Conservation (phyloP, 2,888 invertebrate species). For the Ophion slaviceki region DNA sequence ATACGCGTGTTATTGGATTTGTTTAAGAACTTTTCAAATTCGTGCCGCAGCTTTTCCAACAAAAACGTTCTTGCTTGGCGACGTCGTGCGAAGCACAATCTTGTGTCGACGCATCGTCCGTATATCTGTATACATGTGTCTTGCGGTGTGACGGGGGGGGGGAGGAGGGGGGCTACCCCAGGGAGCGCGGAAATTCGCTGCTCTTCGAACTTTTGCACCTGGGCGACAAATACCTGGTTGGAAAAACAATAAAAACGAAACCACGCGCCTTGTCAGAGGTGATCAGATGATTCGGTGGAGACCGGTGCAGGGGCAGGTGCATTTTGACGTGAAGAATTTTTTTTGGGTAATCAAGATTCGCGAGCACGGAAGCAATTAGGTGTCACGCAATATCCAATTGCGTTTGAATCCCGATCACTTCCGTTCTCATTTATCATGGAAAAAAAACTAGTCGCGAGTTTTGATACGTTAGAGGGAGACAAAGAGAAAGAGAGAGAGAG, state of each 20-base stretch:
- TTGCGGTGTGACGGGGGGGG: background rate
- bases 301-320: background rate
- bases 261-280: background rate
- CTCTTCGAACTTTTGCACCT: conserved; percentile 39
- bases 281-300: conserved; percentile 51
- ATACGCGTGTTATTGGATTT: conserved; percentile 79
- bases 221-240: conserved; percentile 21
- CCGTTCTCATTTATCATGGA: background rate
- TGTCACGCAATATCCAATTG: background rate
- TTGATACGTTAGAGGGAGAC: no score
- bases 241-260: conserved; percentile 47
- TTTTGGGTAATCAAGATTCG: background rate
- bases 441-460: no score
- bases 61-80: conserved; percentile 49
- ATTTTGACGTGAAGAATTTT: background rate
- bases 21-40: conserved; percentile 80
- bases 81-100: conserved; percentile 37
- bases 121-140: background rate
- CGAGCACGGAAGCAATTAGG: background rate
- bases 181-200: conserved; percentile 35
- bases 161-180: background rate
- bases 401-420: background rate
- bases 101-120: conserved; percentile 10
- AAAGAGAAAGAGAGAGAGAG: no score
- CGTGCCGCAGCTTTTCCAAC: conserved; percentile 64